phyloP scores from a whole-genome alignment of 2,113 vertebrate species.

The Rhipidura dahli region DNA sequence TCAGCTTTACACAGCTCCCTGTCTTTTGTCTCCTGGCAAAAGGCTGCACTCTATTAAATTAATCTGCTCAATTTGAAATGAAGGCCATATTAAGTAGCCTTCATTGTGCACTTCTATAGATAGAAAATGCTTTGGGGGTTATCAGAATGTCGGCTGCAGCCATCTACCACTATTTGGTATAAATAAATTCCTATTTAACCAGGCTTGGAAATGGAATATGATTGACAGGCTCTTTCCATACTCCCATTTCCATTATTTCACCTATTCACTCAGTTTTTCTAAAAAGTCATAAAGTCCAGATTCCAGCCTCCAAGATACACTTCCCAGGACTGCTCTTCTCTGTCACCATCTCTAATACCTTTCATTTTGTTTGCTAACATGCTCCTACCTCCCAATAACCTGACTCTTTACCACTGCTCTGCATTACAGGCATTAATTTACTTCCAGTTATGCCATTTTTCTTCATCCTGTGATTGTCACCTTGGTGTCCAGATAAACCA shows the following conservation, averaged over 20 bases:
- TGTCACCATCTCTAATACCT: background rate
- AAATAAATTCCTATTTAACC: slow-evolving; percentile 21
- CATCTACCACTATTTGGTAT: background rate
- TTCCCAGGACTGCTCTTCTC: background rate
- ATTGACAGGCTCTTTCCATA: background rate
- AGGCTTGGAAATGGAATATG: background rate
- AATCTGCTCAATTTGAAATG: slow-evolving; percentile 41
- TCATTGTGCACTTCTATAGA: background rate
- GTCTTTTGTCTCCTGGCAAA: slow-evolving; percentile 38
- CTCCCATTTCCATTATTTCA: background rate
- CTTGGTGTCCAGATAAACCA: background rate
- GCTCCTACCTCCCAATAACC: background rate
- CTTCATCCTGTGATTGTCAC: background rate
- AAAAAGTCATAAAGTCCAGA: background rate
- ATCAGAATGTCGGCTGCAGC: background rate
- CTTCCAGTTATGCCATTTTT: background rate
- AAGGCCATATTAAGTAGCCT: slow-evolving; percentile 13
- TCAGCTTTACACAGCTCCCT: background rate
- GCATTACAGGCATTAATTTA: background rate
- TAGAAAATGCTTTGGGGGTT: background rate
- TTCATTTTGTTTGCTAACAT: background rate
- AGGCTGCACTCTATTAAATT: slow-evolving; percentile 38
- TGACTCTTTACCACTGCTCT: fast-evolving
- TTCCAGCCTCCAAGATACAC: background rate
- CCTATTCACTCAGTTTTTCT: background rate